Evolutionary conservation across 2,113 vertebrate species (phyloP).

Genomic region (Aviceda subcristata): DNA sequence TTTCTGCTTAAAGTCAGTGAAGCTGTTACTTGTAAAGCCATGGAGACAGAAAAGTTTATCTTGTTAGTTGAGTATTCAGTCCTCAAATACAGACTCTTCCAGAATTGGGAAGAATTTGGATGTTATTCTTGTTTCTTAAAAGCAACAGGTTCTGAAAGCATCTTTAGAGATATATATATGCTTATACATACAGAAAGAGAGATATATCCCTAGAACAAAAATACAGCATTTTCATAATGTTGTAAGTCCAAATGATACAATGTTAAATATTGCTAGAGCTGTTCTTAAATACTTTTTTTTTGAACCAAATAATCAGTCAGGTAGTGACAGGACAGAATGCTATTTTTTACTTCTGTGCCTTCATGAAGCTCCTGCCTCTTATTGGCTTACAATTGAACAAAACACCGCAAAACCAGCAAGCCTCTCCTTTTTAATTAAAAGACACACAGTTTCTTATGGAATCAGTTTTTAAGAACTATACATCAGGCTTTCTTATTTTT

Average conservation of each 20-base stretch:
- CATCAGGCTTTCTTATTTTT: constrained; percentile 19
- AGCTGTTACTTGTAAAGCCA: neutral
- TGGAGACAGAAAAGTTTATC: neutral
- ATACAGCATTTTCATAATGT: neutral
- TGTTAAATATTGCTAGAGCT: neutral
- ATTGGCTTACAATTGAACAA: constrained; percentile 43
- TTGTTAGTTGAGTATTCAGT: neutral
- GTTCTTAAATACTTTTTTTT: neutral
- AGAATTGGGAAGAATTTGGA: neutral
- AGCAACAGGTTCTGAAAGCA: constrained; percentile 37
- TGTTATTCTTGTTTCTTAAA: neutral
- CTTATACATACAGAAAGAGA: neutral
- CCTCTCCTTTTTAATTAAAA: constrained; percentile 50
- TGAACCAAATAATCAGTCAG: neutral
- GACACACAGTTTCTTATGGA: neutral
- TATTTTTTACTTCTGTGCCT: constrained; percentile 5
- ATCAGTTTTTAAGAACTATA: neutral
- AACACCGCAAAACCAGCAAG: constrained; percentile 31
- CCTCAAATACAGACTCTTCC: neutral
- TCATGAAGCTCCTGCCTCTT: constrained; percentile 27
- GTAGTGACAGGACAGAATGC: neutral
- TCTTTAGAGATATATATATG: neutral
- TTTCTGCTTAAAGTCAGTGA: neutral
- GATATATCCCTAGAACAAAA: neutral
- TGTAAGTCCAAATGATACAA: neutral